These are phyloP conservation scores for Osmerus mordax DNA, from an alignment of 2,113 vertebrate genomes.

Conservation along the genomic window DNA sequence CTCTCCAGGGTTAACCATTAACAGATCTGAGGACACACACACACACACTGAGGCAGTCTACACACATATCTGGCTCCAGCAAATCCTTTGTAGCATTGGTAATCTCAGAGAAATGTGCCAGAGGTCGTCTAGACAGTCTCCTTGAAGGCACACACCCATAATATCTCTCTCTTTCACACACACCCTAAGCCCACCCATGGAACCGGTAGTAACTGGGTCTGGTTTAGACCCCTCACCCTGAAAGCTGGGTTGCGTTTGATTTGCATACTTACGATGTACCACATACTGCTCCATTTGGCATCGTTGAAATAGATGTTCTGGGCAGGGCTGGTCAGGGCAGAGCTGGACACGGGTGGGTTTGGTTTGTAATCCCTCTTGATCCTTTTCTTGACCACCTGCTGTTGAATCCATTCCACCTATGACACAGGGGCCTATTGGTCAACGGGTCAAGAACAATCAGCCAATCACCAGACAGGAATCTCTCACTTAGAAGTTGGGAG, in stretches of 20 bases:
- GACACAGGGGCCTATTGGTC: constrained; percentile 36
- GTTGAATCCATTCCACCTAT: constrained; percentile 98
- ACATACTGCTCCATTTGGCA: constrained; percentile 99
- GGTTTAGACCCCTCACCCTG: neutral
- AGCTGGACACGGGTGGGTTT: constrained; percentile 74
- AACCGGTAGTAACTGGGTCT: neutral
- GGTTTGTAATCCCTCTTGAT: constrained; percentile 95
- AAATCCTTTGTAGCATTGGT: neutral
- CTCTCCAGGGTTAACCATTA: constrained; percentile 56
- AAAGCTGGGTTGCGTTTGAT: neutral
- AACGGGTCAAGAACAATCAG: neutral
- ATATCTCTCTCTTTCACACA: neutral
- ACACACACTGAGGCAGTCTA: constrained; percentile 17
- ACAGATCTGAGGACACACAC: constrained; percentile 41
- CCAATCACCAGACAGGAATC: neutral
- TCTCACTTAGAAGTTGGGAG: neutral
- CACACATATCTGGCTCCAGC: neutral
- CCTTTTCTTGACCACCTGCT: constrained; percentile 94
- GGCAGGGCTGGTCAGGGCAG: constrained; percentile 68
- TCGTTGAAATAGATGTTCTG: constrained; percentile 94
- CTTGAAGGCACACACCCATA: neutral
- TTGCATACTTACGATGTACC: constrained; percentile 92
- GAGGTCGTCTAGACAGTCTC: no score
- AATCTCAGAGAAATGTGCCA: neutral
- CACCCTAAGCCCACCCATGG: neutral